Evolutionary conservation across 92 coral and sea anemone genomes (phyloP), one percentile per base, ranked within the genome.

Genomic region (Porites divaricata): DNA sequence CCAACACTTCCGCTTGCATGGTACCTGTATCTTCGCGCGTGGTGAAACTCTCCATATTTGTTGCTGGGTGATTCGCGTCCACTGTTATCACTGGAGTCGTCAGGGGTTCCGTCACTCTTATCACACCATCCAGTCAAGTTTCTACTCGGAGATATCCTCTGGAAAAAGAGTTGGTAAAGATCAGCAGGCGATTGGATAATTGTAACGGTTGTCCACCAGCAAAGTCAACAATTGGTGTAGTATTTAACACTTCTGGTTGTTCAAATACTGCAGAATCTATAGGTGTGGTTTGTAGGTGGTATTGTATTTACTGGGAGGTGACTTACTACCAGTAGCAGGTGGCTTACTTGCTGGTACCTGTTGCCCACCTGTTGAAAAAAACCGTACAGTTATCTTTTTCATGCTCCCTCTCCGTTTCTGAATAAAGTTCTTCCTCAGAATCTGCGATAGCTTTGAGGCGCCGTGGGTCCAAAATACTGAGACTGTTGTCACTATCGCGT

Each of bases 251-350:
- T 62, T 62, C 66, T 62, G 16, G 66, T 62, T 62, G 15, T 62
- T 9, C 66, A 62, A 62, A 15, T 62, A 62, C 66, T 62, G 66
- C 9, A 62, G 66, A 13, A 9, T 62, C 66, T 62, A 62, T 13
- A 62, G 66, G 66, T 62, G 66, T 62, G 66, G 66, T 62, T 62
- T 62, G 66, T 62, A 62, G 66, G 66, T 62, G 66, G 66, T 62
- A 62, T 62, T 16, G 6, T 62, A 62, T 62, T 62, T 62, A 62
- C 66, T 62, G 17, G 66, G 66, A 62, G 66, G 66, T 20, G 66
- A 62, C 21, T 10, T 62, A 62, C 66, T 62, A 62, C 16, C 66
- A 6, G 66, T 62, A 62, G 66, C 66, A 62, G 66, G 66, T 62
- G 66, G 9, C 66, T 62, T 62, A 62, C 66, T 62, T 13, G 16